Conservation (phyloP, 1,140 invertebrate genomes). For the Apis laboriosa region DNA sequence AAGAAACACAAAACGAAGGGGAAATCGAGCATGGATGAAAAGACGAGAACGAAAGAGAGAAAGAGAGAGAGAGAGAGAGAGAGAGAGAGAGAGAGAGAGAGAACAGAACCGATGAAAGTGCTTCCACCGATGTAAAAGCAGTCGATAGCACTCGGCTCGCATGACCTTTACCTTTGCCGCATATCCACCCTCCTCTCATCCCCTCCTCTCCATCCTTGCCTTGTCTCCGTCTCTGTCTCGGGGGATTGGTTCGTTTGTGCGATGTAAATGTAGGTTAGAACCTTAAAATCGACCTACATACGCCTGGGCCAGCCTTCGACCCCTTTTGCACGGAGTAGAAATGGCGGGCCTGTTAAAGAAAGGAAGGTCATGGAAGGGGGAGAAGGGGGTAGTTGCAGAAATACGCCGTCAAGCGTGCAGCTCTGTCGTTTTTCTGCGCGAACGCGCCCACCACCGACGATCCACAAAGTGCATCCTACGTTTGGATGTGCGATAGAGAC, state of each 20-base stretch:
- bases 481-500: conserved; percentile 27
- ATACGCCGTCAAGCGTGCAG: not conserved
- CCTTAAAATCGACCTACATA: conserved; percentile 66
- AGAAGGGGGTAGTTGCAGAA: conserved; percentile 17
- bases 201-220: conserved; percentile 5
- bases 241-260: conserved; percentile 40
- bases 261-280: conserved; percentile 61
- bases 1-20: not conserved
- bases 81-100: not conserved
- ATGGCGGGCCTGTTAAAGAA: not conserved
- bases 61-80: not conserved
- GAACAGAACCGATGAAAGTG: conserved; percentile 52
- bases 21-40: not conserved
- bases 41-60: not conserved
- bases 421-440: conserved; percentile 50
- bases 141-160: conserved; percentile 60
- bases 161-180: conserved; percentile 73
- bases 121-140: conserved; percentile 56
- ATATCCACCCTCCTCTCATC: conserved; percentile 37
- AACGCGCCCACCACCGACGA: conserved; percentile 13
- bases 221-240: conserved; percentile 30
- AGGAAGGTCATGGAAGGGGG: conserved; percentile 16
- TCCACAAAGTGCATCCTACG: conserved; percentile 32
- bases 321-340: conserved; percentile 11
- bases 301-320: conserved; percentile 57